Conservation (phyloP, 2,113 vertebrate species). For the Sphaerodactylus townsendi region DNA sequence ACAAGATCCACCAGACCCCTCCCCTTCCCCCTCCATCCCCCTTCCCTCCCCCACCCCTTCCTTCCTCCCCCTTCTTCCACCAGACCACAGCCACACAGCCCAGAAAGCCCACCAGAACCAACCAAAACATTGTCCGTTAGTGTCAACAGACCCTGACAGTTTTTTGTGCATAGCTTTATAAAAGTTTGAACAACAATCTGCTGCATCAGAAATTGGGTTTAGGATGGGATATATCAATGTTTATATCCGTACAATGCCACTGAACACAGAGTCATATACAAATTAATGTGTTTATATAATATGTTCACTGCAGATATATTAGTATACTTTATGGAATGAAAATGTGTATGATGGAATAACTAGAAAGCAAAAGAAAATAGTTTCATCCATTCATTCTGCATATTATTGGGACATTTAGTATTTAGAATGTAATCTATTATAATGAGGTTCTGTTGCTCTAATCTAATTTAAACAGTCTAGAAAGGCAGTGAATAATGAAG, state of each 20-base stretch:
- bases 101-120: no score
- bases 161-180: not conserved
- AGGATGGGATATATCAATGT: not conserved
- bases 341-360: not conserved
- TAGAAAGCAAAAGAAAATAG: no score
- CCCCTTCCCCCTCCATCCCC: no score
- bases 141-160: no score
- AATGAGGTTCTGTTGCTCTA: conserved; percentile 44
- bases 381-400: not conserved
- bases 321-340: not conserved
- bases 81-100: no score
- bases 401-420: conserved; percentile 44
- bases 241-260: not conserved
- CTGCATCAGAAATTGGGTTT: not conserved
- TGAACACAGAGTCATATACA: not conserved
- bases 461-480: conserved; percentile 54
- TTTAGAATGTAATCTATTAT: conserved; percentile 44
- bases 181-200: not conserved
- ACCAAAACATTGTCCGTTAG: not conserved
- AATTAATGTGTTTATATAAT: not conserved
- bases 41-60: no score
- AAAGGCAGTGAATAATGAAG: not conserved
- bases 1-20: no score
- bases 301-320: not conserved
- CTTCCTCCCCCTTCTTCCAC: no score